A percentile compares a stretch with the other conserved stretches of the same genome.
Evolutionary conservation across 2,888 invertebrate genomes (phyloP).

Genomic region (Eupithecia insigniata): DNA sequence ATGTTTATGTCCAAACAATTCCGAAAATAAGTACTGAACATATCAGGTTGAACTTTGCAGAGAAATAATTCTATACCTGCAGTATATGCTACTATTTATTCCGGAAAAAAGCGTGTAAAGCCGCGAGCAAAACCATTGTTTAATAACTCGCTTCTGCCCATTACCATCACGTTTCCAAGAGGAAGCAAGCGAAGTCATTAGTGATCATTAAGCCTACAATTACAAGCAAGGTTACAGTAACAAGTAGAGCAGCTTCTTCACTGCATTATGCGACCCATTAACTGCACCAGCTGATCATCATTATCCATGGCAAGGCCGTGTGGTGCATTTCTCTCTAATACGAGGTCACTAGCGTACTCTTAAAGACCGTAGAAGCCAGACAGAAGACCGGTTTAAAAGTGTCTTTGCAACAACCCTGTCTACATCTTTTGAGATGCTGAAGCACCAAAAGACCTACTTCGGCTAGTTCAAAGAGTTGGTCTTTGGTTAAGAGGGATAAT

Average conservation of each 20-base stretch:
- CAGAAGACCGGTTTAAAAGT: background rate
- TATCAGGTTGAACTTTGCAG: too few species aligned
- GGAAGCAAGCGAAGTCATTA: conserved; percentile 69
- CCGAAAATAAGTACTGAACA: background rate
- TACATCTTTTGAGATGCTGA: too few species aligned
- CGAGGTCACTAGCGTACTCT: conserved; percentile 34
- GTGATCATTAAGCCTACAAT: conserved; percentile 64
- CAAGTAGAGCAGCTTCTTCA: conserved; percentile 16
- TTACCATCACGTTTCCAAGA: conserved; percentile 55
- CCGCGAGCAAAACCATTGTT: background rate
- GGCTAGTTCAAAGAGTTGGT: too few species aligned
- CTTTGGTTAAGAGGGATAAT: too few species aligned
- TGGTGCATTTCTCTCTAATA: conserved; percentile 53
- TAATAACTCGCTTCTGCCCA: conserved; percentile 27
- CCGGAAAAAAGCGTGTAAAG: background rate
- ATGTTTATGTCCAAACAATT: background rate
- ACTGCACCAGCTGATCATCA: conserved; percentile 3
- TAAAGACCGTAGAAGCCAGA: background rate
- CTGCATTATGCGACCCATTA: background rate
- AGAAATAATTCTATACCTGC: too few species aligned
- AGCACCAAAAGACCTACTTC: too few species aligned
- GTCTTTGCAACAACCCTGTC: background rate
- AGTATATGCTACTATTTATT: background rate
- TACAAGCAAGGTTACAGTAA: conserved; percentile 56
- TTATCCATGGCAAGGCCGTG: conserved; percentile 19